Evolutionary conservation across 1,140 invertebrate species (phyloP), one percentile per base, ranked within the genome.

Genomic region (Leptinotarsa defecta): DNA sequence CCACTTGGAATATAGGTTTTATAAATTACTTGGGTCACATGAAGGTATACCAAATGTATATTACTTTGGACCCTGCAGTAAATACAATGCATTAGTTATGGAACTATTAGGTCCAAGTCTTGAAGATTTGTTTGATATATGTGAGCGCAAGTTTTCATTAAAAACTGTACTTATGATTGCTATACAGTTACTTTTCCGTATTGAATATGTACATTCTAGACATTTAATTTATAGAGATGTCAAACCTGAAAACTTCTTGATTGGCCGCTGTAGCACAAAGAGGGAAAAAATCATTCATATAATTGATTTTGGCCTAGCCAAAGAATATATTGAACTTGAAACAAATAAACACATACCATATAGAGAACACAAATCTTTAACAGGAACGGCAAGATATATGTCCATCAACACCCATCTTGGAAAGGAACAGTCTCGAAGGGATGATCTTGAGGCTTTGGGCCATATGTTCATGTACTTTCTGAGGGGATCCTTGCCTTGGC

Each of bases 391-490:
- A 81, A 92, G 98, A 87, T 99, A 99, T 88, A 99, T 99, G 98
- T 98, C 96, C 87, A 99, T 99, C 87, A 99, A 99, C 88, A 99
- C 98, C 85, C 98, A 99, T 91, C 92, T 99, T 90, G 98, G 98
- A 83, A 98, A 98, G 94, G 98, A 99, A 89, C 98, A 99, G 93
- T 98, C 96, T 86, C 91, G 98, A 86, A 73, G 98, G 86, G 98
- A 99, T 88, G 98, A 99, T 89, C 89, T 99, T 84, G 98, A 99
- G 89, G 98, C 98, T 73, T 89, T 99, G 79, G 98, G 98, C 76
- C 98, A 99, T 89, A 99, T 99, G 97, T 99, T 99, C 89, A 99
- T 99, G 97, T 99, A 99, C 90, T 99, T 99, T 89, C 90, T 99
- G 84, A 91, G 97, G 83, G 98, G 98, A 80, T 98, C 95, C 85